phyloP scores from a whole-genome alignment of 2,888 invertebrate genomes.

The Drosophila flavopinicola region DNA sequence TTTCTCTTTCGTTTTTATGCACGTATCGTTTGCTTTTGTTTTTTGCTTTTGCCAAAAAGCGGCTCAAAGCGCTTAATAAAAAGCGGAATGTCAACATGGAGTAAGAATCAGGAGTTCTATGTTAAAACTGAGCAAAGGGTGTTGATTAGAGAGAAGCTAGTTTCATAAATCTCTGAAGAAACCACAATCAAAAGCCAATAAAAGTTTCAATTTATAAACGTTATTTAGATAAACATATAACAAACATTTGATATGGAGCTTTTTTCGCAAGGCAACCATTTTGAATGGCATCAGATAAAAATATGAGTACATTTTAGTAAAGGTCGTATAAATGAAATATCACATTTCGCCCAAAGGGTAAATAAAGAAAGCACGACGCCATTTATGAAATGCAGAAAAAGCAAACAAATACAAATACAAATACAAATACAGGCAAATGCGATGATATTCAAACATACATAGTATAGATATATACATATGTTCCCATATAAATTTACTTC shows the following conservation, averaged over 20 bases:
- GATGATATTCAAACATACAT: slow-evolving; percentile 30
- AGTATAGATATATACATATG: not conserved
- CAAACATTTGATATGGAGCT: not conserved
- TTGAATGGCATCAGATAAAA: slow-evolving; percentile 4
- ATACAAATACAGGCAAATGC: slow-evolving; percentile 30
- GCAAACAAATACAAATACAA: no score
- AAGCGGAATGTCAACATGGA: slow-evolving; percentile 22
- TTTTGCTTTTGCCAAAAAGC: slow-evolving; percentile 2
- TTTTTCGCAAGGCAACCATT: no score
- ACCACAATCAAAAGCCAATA: no score
- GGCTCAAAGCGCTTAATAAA: slow-evolving; percentile 7
- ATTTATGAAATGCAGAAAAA: slow-evolving; percentile 38
- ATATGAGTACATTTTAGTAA: slow-evolving; percentile 10
- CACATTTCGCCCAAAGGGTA: slow-evolving; percentile 34
- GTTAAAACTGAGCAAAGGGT: not conserved
- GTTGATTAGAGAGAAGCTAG: no score
- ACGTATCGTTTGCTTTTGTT: not conserved
- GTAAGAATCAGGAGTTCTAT: not conserved
- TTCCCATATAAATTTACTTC: slow-evolving; percentile 23
- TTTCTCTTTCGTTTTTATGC: no score
- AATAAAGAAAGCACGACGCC: slow-evolving; percentile 28
- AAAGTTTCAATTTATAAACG: no score
- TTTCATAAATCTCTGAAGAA: no score
- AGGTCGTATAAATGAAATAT: slow-evolving; percentile 27
- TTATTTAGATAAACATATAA: not conserved